Conservation (phyloP, 2,888 invertebrate species). For the Mimas tiliae region DNA sequence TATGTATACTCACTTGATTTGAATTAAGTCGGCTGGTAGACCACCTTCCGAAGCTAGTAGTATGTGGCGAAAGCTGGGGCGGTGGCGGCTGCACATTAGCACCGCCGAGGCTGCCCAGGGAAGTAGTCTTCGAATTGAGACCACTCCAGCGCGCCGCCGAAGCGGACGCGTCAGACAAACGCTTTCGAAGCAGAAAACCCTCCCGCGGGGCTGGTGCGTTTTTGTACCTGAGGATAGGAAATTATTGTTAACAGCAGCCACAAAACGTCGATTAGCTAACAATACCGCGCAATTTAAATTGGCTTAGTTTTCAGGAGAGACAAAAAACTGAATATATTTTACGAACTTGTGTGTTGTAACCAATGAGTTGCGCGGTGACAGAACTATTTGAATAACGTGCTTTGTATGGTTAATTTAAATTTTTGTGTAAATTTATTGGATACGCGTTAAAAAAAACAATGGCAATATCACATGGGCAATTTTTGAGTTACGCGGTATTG, state of each 20-base stretch:
- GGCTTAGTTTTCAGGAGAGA: too few species aligned
- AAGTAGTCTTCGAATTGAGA: slow-evolving; percentile 93
- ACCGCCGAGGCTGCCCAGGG: slow-evolving; percentile 89
- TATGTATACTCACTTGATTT: slow-evolving; percentile 78
- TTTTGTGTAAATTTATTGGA: too few species aligned
- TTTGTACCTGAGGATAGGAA: slow-evolving; percentile 71
- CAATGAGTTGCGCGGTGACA: too few species aligned
- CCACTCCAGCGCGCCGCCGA: slow-evolving; percentile 86
- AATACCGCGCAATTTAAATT: too few species aligned
- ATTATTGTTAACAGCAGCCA: background rate
- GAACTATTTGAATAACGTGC: too few species aligned
- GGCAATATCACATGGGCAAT: too few species aligned
- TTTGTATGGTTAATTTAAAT: too few species aligned
- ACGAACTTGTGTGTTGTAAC: too few species aligned
- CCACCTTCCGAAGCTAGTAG: slow-evolving; percentile 87
- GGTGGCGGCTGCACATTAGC: slow-evolving; percentile 85
- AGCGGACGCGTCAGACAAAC: slow-evolving; percentile 87
- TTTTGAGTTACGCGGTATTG: too few species aligned
- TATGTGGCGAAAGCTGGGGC: slow-evolving; percentile 77
- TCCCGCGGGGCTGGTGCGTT: slow-evolving; percentile 90
- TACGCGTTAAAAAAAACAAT: too few species aligned
- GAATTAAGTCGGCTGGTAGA: slow-evolving; percentile 91
- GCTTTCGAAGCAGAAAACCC: slow-evolving; percentile 93
- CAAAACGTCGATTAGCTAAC: too few species aligned
- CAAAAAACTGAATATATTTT: too few species aligned